Base-by-base conservation (phyloP, 2,113 vertebrate species). In the Carettochelys insculpta region DNA sequence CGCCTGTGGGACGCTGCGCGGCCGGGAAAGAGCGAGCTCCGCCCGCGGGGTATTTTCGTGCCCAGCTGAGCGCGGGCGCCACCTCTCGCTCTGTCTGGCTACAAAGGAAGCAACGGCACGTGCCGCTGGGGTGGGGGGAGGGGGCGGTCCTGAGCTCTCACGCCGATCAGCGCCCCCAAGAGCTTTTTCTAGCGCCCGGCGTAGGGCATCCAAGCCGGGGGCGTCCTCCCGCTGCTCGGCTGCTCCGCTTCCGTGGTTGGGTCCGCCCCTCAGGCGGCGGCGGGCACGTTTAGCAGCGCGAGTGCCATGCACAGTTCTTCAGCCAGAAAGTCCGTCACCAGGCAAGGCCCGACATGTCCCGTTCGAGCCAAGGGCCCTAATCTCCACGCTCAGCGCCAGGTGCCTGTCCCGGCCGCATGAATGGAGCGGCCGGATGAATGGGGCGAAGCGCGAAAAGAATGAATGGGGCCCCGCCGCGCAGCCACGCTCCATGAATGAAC, bases 121-220 rank as follows among this genome's bases (percentile, higher is more conserved):
- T 90, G 83, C 90, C 11, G 47, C 89, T 87, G 73, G n/a, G n/a
- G n/a, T n/a, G n/a, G n/a, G n/a, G n/a, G n/a, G n/a, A n/a, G n/a
- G n/a, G n/a, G n/a, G n/a, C n/a, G n/a, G n/a, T n/a, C n/a, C n/a
- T n/a, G n/a, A n/a, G n/a, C n/a, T n/a, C n/a, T n/a, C n/a, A n/a
- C n/a, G n/a, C 48, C 41, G 80, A 61, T 77, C 79, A 58, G 48
- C 82, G 52, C 25, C 11, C 76, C 71, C 11, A 65, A 45, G 75
- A 93, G 91, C 90, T 95, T 95, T 95, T 93, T 92, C 84, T 95
- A 95, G 94, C 90, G 75, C 82, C 11, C 48, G 48, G 11, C 14
- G 14, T 14, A 29, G 83, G 47, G 50, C 25, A 71, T 83, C 58
- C 87, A 31, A n/a, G 16, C 80, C 7, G 65, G 9, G 82, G 65